Percentiles rank a stretch among this genome's conserved stretches.
Evolutionary conservation across 2,113 vertebrate species (phyloP).

Genomic region (Dasyurus viverrinus): DNA sequence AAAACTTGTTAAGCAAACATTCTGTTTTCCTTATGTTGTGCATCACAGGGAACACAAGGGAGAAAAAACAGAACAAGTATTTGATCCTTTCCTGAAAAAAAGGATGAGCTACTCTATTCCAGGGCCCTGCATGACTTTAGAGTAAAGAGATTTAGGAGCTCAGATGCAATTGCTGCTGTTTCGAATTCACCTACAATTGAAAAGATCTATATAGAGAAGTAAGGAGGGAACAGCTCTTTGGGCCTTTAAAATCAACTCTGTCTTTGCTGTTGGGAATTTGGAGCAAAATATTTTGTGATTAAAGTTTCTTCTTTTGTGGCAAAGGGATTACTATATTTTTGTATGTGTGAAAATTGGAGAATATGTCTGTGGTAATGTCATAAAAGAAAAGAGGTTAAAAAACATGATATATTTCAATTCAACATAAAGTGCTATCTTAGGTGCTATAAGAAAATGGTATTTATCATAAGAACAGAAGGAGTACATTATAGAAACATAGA

Average conservation of each 20-base stretch:
- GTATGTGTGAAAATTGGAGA: not conserved
- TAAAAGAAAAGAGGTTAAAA: not conserved
- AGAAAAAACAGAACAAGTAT: not conserved
- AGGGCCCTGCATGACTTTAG: not conserved
- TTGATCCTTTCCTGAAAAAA: not conserved
- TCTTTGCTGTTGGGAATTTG: constrained; percentile 11
- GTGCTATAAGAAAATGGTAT: not conserved
- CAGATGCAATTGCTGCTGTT: not conserved
- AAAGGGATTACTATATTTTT: not conserved
- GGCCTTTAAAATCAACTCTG: constrained; percentile 16
- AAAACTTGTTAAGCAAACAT: constrained; percentile 32
- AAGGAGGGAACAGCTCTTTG: constrained; percentile 23
- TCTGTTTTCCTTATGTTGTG: constrained; percentile 8
- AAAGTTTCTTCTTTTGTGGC: constrained; percentile 32
- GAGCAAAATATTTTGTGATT: constrained; percentile 26
- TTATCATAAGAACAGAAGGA: not conserved
- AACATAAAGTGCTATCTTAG: not conserved
- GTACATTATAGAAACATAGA: not conserved
- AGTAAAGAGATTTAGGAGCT: constrained; percentile 9
- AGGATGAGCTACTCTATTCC: not conserved
- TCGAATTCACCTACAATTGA: constrained; percentile 12
- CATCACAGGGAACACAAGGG: not conserved
- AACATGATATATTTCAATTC: constrained; percentile 11
- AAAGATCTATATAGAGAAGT: constrained; percentile 30
- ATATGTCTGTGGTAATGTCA: not conserved